phyloP scores from a whole-genome alignment of 1,140 invertebrate species.

The Pseudomyrmex pallidus region DNA sequence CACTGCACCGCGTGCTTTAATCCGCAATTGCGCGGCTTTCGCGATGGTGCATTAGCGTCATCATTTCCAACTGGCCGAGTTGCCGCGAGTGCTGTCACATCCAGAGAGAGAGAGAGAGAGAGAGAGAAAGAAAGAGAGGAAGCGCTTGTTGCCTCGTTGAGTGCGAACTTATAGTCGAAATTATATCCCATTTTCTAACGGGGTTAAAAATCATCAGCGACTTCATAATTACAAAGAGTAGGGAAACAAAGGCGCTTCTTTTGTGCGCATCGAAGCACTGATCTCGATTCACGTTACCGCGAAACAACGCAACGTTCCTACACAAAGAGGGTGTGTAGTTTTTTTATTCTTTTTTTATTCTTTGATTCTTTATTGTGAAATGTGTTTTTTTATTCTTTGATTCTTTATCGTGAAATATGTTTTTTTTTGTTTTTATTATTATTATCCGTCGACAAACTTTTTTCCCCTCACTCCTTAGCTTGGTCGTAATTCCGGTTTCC shows the following conservation, averaged over 20 bases:
- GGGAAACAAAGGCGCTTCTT: not conserved
- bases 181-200: not conserved
- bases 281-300: not conserved
- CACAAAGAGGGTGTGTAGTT: no score
- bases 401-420: not conserved
- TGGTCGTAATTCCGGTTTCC: not conserved
- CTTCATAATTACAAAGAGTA: slow-evolving; percentile 8
- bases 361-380: not conserved
- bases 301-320: no score
- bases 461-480: not conserved
- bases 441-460: slow-evolving; percentile 2
- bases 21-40: not conserved
- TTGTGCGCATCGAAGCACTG: not conserved
- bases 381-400: not conserved
- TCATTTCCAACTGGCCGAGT: slow-evolving; percentile 44
- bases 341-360: no score
- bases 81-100: slow-evolving; percentile 20
- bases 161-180: slow-evolving; percentile 11
- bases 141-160: slow-evolving; percentile 20
- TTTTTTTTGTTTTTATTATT: not conserved
- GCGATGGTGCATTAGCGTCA: slow-evolving; percentile 23
- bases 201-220: slow-evolving; percentile 17
- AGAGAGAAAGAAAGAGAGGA: not conserved
- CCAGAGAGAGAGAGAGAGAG: not conserved
- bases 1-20: slow-evolving; percentile 9